Base-by-base conservation (phyloP, 92 coral and sea anemone species). In the Epizoanthus stellaris region DNA sequence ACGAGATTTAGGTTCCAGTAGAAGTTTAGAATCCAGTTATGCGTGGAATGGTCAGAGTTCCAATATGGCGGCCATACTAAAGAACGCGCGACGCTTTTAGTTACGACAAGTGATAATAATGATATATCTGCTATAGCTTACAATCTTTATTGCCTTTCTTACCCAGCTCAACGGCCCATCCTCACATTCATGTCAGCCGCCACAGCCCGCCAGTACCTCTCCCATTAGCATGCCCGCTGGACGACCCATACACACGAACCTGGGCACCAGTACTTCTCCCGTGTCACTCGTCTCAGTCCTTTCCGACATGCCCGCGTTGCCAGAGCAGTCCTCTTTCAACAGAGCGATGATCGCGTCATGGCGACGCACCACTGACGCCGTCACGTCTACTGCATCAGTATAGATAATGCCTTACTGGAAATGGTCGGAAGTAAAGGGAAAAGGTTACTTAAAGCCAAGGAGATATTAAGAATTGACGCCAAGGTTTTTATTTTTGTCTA, bases 271-370 rank as follows among this genome's bases (percentile, higher is more conserved):
- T 87, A 86, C 92, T 54, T 88, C 71, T 17, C 74, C 86, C 5
- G 42, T 76, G 21, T 72, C 67, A 38, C 59, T 73, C 42, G 87
- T 63, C 81, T 85, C 86, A 54, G 89, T 80, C 77, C 75, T 60
- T 52, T 12, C 72, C n/a, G 85, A 11, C 30, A 77, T 76, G 19
- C 84, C 88, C 30, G 82, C 89, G 49, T 84, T 70, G 34, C 81
- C 88, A 82, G 95, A 92, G n/a, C 94, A 88, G 82, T 90, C 88
- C 23, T 85, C 89, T 42, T 43, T 92, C 43, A 87, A 92, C 74
- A 86, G 95, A 49, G 89, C 93, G 6, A 83, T 91, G 5, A 5
- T 90, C 42, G 95, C 90, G 59, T 87, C 90, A 49, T 92, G 95
- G 93, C 82, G 93, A 70, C 93, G 91, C 74, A 83, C 90, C 17